Evolutionary conservation across 2,797 vertebrate species (phyloP), one percentile per base, ranked within the genome.

Genomic region (Tapera naevia): DNA sequence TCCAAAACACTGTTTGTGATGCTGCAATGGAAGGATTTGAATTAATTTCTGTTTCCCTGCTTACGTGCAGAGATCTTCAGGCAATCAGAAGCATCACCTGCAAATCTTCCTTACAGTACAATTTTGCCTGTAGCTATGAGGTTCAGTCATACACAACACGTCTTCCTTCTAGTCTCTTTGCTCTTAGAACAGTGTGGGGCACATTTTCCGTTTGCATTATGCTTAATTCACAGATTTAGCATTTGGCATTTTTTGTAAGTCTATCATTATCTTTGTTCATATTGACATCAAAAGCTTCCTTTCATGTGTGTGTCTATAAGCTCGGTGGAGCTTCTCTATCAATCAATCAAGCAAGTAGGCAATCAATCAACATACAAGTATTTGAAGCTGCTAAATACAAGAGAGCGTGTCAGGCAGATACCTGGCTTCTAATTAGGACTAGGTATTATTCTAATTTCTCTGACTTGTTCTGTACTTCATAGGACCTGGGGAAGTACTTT

Each of bases 211-310:
- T 89, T 95, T 90, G 64, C 60, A 30, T 81, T 93, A 88, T 69
- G 67, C 86, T 88, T 85, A 94, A 93, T 92, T 91, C 90, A 86
- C 14, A 79, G 88, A 84, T 53, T 62, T 70, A 69, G 86, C 94
- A 67, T 95, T 96, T 95, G 94, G 95, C 93, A 96, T 96, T 97
- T 93, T 97, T 97, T 97, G 86, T 72, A 79, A 94, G 91, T 91
- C 90, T 95, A 43, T 92, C 93, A 80, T 97, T 97, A 95, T 90
- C 94, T 97, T 96, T 94, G 94, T 95, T 97, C 94, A 39, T 78
- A 92, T 70, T 88, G 93, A 86, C 94, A 96, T 94, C 88, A 94
- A 92, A 95, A 92, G 91, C 79, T 86, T 93, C 78, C 72, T 94
- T 94, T 91, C 94, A 7, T 48, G 72, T 57, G 71, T 91, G 73